phyloP scores from a whole-genome alignment of 2,797 vertebrate genomes.

The Crocodylus rhombifer region DNA sequence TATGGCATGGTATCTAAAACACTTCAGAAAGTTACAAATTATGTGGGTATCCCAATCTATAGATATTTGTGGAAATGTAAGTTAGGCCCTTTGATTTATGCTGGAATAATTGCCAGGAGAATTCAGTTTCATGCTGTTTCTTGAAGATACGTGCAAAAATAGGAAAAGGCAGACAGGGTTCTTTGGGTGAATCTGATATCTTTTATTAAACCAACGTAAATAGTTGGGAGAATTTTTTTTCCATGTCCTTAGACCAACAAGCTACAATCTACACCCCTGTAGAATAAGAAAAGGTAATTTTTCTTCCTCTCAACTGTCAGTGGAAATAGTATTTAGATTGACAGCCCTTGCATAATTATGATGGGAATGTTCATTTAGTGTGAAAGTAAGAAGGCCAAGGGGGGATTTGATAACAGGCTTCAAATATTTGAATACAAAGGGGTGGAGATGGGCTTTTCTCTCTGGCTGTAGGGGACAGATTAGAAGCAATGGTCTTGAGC shows the following conservation, averaged over 20 bases:
- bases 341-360: background rate
- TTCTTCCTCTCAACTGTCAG: background rate
- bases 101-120: background rate
- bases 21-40: background rate
- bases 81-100: background rate
- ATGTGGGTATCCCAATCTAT: too few relatives aligned
- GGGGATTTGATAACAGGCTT: too few relatives aligned
- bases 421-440: too few relatives aligned
- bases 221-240: too few relatives aligned
- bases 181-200: too few relatives aligned
- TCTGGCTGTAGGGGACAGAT: too few relatives aligned
- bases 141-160: background rate
- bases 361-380: background rate
- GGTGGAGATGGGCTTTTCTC: too few relatives aligned
- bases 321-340: rapidly evolving
- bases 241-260: too few relatives aligned
- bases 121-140: background rate
- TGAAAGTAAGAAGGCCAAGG: too few relatives aligned
- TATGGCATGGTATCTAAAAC: background rate
- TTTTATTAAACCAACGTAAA: too few relatives aligned
- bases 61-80: background rate
- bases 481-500: too few relatives aligned
- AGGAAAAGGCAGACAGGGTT: too few relatives aligned
- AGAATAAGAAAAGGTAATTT: background rate
- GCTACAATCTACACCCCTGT: background rate